phyloP scores from a whole-genome alignment of 2,888 invertebrate species.

The Eulithis prunata region DNA sequence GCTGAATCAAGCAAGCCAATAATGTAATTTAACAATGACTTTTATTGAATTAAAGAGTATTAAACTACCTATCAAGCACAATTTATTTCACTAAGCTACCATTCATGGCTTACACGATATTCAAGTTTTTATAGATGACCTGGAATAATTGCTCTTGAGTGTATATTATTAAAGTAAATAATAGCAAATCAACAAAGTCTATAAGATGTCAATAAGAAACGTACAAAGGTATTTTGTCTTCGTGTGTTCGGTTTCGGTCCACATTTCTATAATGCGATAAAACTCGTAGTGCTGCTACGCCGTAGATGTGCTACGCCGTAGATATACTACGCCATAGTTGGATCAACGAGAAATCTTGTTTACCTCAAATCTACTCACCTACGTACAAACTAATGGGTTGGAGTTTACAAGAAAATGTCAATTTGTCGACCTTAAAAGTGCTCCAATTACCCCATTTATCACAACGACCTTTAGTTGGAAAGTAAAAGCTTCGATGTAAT shows the following conservation, averaged over 20 bases:
- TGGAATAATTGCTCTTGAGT: too few species aligned
- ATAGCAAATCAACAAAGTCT: background rate
- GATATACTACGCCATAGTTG: conserved; percentile 6
- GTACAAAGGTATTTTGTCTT: background rate
- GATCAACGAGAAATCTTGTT: conserved; percentile 17
- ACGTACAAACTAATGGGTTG: background rate
- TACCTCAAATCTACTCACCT: conserved; percentile 13
- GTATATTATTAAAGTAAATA: background rate
- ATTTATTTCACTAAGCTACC: too few species aligned
- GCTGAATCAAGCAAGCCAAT: too few species aligned
- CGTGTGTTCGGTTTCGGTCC: background rate
- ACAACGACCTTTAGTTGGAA: too few species aligned
- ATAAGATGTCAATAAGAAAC: background rate
- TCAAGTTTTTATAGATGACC: too few species aligned
- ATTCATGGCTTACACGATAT: too few species aligned
- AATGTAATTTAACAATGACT: too few species aligned
- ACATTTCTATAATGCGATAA: conserved; percentile 2
- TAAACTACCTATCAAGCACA: too few species aligned
- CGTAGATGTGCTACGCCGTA: conserved; percentile 20
- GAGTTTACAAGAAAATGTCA: too few species aligned
- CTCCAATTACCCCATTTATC: too few species aligned
- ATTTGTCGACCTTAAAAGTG: background rate
- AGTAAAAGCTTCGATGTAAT: too few species aligned
- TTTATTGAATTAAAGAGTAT: too few species aligned
- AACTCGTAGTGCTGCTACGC: conserved; percentile 11